phyloP scores from a whole-genome alignment of 2,113 vertebrate species.

The Tychaedon coryphoeus region DNA sequence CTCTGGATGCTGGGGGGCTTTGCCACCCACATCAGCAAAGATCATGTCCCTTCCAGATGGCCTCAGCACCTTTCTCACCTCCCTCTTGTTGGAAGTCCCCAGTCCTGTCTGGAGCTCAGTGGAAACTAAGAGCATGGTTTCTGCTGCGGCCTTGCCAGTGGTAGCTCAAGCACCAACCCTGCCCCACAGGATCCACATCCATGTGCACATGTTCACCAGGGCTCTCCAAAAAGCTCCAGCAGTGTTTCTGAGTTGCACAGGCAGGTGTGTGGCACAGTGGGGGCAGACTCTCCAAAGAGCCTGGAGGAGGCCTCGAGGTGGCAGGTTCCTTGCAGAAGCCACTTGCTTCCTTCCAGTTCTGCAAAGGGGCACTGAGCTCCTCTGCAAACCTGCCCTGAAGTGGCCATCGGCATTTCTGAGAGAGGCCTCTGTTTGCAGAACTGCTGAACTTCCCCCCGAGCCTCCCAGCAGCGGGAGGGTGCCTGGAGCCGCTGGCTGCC shows the following conservation, averaged over 20 bases:
- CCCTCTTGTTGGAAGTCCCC: not conserved
- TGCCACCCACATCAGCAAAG: not conserved
- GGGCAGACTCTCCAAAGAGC: not conserved
- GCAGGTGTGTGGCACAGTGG: rapidly evolving
- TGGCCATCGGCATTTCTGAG: not conserved
- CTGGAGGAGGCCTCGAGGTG: rapidly evolving
- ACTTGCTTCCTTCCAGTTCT: not conserved
- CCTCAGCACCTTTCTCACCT: not conserved
- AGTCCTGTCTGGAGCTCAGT: not conserved
- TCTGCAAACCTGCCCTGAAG: not conserved
- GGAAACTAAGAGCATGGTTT: not conserved
- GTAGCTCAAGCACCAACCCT: not conserved
- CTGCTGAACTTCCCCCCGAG: not conserved
- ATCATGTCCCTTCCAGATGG: not conserved
- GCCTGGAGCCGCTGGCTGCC: not conserved
- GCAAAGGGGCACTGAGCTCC: not conserved
- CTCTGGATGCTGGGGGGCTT: not conserved
- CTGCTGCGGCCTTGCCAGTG: rapidly evolving
- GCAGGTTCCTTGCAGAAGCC: not conserved
- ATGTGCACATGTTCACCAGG: not conserved
- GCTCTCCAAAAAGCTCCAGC: not conserved
- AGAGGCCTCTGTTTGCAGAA: slow-evolving; percentile 38
- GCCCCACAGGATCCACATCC: rapidly evolving
- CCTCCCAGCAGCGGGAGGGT: not conserved
- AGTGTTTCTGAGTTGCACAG: not conserved